These are phyloP conservation scores for Atherinomorus stipes DNA, from an alignment of 2,113 vertebrate species.

Conservation along the genomic window DNA sequence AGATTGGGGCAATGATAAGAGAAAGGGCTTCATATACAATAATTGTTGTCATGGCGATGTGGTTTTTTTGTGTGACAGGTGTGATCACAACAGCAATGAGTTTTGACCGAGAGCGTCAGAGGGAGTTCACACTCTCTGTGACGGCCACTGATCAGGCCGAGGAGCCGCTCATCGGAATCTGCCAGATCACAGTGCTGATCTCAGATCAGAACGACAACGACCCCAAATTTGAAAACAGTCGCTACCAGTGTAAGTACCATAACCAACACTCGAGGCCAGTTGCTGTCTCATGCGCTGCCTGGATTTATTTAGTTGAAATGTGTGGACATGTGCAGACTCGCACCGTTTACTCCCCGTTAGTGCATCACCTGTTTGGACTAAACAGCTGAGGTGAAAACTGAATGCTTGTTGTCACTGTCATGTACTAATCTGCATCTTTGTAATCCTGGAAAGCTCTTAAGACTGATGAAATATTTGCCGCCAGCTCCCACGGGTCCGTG, in stretches of 20 bases:
- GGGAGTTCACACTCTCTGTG: slow-evolving; percentile 85
- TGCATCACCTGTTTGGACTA: not conserved
- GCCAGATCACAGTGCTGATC: slow-evolving; percentile 85
- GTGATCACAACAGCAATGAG: slow-evolving; percentile 84
- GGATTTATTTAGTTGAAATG: not conserved
- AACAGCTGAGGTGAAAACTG: slow-evolving; percentile 17
- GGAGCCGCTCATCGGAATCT: slow-evolving; percentile 89
- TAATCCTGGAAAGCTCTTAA: slow-evolving; percentile 59
- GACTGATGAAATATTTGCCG: slow-evolving; percentile 56
- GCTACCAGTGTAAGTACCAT: slow-evolving; percentile 79
- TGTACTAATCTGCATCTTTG: slow-evolving; percentile 17
- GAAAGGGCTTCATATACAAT: not conserved
- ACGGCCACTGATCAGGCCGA: slow-evolving; percentile 88
- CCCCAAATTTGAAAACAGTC: slow-evolving; percentile 91
- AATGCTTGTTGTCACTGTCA: not conserved
- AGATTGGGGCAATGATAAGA: not conserved
- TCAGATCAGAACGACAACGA: slow-evolving; percentile 91
- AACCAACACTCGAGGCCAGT: too few species aligned
- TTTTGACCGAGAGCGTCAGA: slow-evolving; percentile 89
- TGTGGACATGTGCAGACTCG: not conserved
- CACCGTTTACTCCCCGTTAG: not conserved
- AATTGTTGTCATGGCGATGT: not conserved
- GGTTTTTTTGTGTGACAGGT: slow-evolving; percentile 71
- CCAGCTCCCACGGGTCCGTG: slow-evolving; percentile 43
- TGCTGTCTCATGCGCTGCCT: not conserved